Conservation (phyloP, 1,140 invertebrate species). For the Marisa cornuarietis region DNA sequence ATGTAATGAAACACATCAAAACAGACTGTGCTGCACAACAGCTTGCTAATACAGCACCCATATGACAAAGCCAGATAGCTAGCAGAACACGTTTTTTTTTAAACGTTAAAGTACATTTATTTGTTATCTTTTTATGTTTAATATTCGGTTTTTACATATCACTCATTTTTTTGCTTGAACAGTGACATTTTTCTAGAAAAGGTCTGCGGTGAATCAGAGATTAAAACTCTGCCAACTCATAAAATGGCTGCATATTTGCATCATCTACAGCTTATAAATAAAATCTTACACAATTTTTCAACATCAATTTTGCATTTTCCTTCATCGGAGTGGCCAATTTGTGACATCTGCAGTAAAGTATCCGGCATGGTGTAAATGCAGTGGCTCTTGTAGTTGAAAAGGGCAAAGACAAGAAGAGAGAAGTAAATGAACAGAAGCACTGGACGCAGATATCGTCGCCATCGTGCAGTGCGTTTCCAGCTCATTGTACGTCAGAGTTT, state of each 20-base stretch:
- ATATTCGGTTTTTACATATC: background rate
- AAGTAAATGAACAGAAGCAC: constrained; percentile 35
- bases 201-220: too few species aligned
- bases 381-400: constrained; percentile 50
- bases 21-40: too few species aligned
- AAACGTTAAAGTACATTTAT: background rate
- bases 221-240: too few species aligned
- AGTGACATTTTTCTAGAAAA: background rate
- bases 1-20: too few species aligned
- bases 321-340: constrained; percentile 30
- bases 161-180: background rate
- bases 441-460: constrained; percentile 4
- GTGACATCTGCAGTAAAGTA: constrained; percentile 35
- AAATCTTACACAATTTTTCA: constrained; percentile 36
- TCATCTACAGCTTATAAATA: background rate
- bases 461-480: background rate
- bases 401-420: constrained; percentile 39
- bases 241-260: too few species aligned
- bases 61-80: too few species aligned
- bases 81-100: too few species aligned
- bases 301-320: constrained; percentile 41
- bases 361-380: constrained; percentile 48
- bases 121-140: background rate
- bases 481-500: too few species aligned
- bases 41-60: too few species aligned